Evolutionary conservation across 2,797 vertebrate species (phyloP), one percentile per base, ranked within the genome.

Genomic region (Alfaro cultratus): DNA sequence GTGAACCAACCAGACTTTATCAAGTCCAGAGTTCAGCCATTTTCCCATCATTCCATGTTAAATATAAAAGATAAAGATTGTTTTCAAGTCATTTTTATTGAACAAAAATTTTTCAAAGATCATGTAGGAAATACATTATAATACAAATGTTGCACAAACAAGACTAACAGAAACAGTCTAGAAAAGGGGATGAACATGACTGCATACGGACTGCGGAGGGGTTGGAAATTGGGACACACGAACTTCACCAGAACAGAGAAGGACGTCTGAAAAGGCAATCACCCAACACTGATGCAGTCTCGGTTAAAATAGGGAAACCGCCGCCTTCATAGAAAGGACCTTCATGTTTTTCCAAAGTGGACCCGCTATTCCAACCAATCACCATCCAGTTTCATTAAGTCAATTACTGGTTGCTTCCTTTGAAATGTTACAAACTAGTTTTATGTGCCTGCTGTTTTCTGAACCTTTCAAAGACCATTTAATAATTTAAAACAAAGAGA

Each of bases 51-150:
- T 10, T 9, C 23, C 51, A 26, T 26, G 26, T 53, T 26, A 26
- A 26, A 53, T 26, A 53, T 53, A 23, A 26, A 53, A 26, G 9
- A 70, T 26, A 11, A 15, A 55, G 1, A 47, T 47, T 82, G 0
- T 90, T 93, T 91, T 90, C 18, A 85, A 34, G 87, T 83, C 45
- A 53, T 49, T 92, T 93, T 94, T 95, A 94, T 94, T 95, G 80
- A 94, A 92, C 84, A 92, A 94, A 93, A 89, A 80, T 80, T 77
- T 88, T 88, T 92, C 77, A 94, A 94, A 95, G 85, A 81, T 91
- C 84, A 91, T 90, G 90, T 95, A 95, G 87, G 92, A 94, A 94
- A 94, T 91, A 93, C 93, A 89, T 73, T 92, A 91, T 91, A 78
- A 84, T 94, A 94, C 90, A 94, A 92, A 85, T 91, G 83, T 89